phyloP scores from a whole-genome alignment of 2,113 vertebrate genomes.

The Nasalis larvatus region DNA sequence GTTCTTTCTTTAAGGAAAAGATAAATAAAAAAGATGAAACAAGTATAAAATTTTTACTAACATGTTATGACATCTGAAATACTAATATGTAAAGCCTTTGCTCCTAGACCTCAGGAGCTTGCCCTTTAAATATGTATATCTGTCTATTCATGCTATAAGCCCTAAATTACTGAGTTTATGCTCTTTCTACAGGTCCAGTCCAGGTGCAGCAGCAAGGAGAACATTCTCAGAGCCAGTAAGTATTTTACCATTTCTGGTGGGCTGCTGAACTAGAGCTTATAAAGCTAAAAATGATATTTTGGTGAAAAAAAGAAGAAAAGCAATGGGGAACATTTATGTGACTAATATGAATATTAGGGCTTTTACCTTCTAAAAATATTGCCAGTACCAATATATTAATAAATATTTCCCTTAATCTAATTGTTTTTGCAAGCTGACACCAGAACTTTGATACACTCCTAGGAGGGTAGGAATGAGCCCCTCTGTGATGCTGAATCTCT shows the following conservation, averaged over 20 bases:
- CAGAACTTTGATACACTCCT: background rate
- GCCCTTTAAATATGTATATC: constrained; percentile 82
- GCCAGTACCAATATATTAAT: background rate
- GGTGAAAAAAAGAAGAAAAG: background rate
- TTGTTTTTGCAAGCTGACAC: background rate
- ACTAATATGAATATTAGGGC: constrained; percentile 38
- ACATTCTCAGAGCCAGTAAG: constrained; percentile 99
- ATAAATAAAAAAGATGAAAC: constrained; percentile 27
- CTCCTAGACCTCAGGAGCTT: constrained; percentile 88
- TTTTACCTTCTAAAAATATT: constrained; percentile 26
- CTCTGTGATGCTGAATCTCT: background rate
- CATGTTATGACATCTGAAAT: constrained; percentile 58
- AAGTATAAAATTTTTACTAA: constrained; percentile 48
- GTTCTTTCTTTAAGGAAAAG: background rate
- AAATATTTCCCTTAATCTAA: constrained; percentile 12
- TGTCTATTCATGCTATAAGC: constrained; percentile 72
- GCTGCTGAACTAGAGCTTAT: background rate
- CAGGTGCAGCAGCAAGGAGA: constrained; percentile 99
- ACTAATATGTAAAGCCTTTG: constrained; percentile 78
- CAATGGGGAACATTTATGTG: background rate
- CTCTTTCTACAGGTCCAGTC: constrained; percentile 96
- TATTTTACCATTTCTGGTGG: constrained; percentile 70
- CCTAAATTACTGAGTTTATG: constrained; percentile 82
- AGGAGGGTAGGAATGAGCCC: background rate
- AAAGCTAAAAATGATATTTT: constrained; percentile 36